Evolutionary conservation across 2,113 vertebrate species (phyloP).

Genomic region (Meles meles): DNA sequence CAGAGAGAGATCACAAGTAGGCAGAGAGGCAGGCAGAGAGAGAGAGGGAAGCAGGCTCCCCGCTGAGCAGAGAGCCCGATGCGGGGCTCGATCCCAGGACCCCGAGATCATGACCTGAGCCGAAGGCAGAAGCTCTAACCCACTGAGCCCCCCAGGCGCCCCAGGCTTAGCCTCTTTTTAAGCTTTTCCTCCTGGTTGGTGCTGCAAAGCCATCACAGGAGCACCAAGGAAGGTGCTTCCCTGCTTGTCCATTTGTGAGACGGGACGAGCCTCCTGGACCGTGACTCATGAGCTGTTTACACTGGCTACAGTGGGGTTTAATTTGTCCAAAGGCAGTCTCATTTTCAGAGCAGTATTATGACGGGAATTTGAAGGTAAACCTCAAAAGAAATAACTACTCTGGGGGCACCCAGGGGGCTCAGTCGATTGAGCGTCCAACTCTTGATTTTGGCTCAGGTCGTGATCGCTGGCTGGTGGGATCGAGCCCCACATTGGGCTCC

Average conservation of each 20-base stretch:
- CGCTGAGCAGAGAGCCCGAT: too few species aligned
- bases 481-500: not conserved
- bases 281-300: accelerated
- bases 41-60: too few species aligned
- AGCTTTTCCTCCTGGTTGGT: not conserved
- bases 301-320: not conserved
- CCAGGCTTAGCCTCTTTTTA: not conserved
- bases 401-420: not conserved
- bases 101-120: too few species aligned
- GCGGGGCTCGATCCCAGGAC: too few species aligned
- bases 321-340: not conserved
- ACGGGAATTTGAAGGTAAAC: not conserved
- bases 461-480: not conserved
- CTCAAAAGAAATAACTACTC: not conserved
- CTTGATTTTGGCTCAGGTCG: not conserved
- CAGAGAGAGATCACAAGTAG: too few species aligned
- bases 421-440: not conserved
- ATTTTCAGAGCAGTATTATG: not conserved
- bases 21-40: too few species aligned
- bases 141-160: too few species aligned
- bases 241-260: not conserved
- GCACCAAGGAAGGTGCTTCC: too few species aligned
- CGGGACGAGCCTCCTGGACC: accelerated
- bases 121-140: too few species aligned
- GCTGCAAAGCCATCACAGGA: accelerated